Evolutionary conservation across 2,113 vertebrate genomes (phyloP).

Genomic region (Varanus salvator): DNA sequence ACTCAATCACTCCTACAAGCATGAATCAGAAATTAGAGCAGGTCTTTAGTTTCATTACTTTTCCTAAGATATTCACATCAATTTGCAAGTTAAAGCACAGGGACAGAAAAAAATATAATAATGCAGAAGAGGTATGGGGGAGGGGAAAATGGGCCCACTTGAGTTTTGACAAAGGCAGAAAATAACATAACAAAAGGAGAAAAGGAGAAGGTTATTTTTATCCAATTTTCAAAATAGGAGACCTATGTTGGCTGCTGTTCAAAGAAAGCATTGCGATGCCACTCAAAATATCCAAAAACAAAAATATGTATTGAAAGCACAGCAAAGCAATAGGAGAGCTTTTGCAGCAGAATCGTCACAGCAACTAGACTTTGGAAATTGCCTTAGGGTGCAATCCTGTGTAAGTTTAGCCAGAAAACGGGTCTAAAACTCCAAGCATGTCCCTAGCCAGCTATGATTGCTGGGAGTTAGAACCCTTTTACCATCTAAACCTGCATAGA

Average conservation of each 20-base stretch:
- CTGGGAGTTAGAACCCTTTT: no score
- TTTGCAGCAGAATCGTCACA: not conserved
- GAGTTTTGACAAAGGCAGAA: not conserved
- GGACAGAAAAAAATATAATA: not conserved
- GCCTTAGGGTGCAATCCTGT: not conserved
- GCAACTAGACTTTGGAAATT: not conserved
- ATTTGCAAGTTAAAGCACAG: not conserved
- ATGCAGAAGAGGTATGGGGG: no score
- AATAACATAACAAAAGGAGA: not conserved
- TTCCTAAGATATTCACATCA: not conserved
- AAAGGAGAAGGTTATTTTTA: not conserved
- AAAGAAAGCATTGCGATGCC: not conserved
- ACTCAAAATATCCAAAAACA: constrained; percentile 21
- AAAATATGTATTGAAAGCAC: constrained; percentile 2
- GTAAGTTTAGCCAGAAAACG: no score
- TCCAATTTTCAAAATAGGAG: constrained; percentile 9
- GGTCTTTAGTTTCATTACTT: not conserved
- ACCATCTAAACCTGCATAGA: no score
- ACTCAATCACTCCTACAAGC: not conserved
- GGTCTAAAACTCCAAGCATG: no score
- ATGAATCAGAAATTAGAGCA: not conserved
- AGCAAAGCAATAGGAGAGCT: not conserved
- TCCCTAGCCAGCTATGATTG: no score
- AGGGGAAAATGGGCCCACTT: not conserved
- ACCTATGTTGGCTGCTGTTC: not conserved